Base-by-base conservation (phyloP, 2,113 vertebrate genomes). In the Rhinolophus sinicus region DNA sequence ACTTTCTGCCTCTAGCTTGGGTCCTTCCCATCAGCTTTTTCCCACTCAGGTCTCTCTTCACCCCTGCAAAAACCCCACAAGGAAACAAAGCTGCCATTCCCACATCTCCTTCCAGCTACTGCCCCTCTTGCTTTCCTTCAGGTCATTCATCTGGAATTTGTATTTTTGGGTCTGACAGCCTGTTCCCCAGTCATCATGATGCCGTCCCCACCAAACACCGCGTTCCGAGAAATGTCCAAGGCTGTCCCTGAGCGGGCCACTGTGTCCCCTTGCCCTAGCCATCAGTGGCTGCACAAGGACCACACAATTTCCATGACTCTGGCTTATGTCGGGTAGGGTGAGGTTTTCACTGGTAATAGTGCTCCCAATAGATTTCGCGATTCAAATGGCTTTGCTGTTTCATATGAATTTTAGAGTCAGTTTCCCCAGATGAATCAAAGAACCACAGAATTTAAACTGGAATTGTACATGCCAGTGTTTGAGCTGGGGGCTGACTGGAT, bases 231-330 rank as follows among this genome's bases (percentile, higher is more conserved):
- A 19, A 40, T 7, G 15, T 12, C 38, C 62, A 26, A 0, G 3
- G 52, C 92, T 60, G 8, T 52, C 24, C 26, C 44, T 16, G 44
- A 24, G 56, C 2, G 40, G 21, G 12, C 19, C 30, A 9, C 26
- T 30, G 1, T 19, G 44, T 7, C 30, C 47, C 8, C 1, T 16
- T 19, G 1, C 8, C 6, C n/a, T 30, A 5, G 16, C 2, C 38
- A 16, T 65, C 56, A 26, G 47, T 11, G 21, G 47, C 26, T 44
- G 44, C 64, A 6, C 33, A 4, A 47, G 8, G 2, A 22, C 47
- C 13, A 4, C 30, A 16, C 13, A 33, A 28, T 62, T 75, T 84
- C n/a, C 47, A 50, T 10, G 47, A 50, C 9, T 50, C 47, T 50
- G 47, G 47, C 72, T 70, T 5, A 13, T 21, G 47, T 38, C 52